Evolutionary conservation across 1,140 invertebrate genomes (phyloP).

Genomic region (Ylistrum balloti): DNA sequence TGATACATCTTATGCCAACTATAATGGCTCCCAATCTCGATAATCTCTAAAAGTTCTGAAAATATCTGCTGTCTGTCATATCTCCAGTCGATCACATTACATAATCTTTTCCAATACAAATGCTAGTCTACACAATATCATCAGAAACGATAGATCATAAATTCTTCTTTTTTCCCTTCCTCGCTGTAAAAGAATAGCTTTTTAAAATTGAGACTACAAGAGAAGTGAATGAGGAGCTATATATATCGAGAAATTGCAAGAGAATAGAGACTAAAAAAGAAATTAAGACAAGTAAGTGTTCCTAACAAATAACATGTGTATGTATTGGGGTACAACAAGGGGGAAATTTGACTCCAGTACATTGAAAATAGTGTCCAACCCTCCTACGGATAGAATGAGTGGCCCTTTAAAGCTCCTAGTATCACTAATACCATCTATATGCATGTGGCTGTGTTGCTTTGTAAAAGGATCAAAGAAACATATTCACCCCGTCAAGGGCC

Average conservation of each 20-base stretch:
- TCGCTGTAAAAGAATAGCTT: not conserved
- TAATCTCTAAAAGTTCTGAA: constrained; percentile 20
- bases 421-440: not conserved
- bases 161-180: not conserved
- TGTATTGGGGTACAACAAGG: not conserved
- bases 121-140: not conserved
- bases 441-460: not conserved
- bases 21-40: not conserved
- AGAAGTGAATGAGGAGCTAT: not conserved
- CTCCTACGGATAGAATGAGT: not conserved
- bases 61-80: not conserved
- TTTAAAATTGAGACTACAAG: not conserved
- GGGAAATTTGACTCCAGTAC: not conserved
- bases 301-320: constrained; percentile 2
- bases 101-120: not conserved
- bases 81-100: not conserved
- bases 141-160: not conserved
- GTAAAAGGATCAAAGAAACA: not conserved
- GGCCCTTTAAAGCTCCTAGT: not conserved
- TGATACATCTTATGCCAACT: constrained; percentile 18
- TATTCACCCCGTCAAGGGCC: not conserved
- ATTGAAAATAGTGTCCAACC: not conserved
- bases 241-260: not conserved
- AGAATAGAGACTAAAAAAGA: not conserved
- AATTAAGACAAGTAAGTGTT: not conserved